A percentile compares a stretch with the other conserved stretches of the same genome.
Evolutionary conservation across 2,113 vertebrate species (phyloP).

Genomic region (Atherinomorus stipes): DNA sequence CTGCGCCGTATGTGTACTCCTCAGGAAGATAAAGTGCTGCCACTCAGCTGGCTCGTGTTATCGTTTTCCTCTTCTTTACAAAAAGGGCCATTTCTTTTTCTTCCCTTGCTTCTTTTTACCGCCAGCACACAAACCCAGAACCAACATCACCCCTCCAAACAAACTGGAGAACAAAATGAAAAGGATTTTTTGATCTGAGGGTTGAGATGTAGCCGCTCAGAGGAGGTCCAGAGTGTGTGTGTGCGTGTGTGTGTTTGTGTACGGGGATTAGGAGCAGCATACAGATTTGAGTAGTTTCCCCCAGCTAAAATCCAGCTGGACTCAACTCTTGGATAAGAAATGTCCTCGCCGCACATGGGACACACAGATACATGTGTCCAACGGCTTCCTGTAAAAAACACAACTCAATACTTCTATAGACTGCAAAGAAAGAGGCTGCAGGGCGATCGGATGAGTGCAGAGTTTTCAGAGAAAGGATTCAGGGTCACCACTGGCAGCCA

Average conservation of each 20-base stretch:
- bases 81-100: background rate
- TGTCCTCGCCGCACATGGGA: background rate
- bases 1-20: background rate
- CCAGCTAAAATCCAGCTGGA: conserved; percentile 43
- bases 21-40: conserved; percentile 20
- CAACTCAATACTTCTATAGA: conserved; percentile 8
- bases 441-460: conserved; percentile 17
- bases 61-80: conserved; percentile 1
- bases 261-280: conserved; percentile 59
- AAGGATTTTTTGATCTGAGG: conserved; percentile 58
- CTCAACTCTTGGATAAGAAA: conserved; percentile 43
- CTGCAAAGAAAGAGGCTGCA: conserved; percentile 4
- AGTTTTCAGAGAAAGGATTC: conserved; percentile 25
- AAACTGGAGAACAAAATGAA: conserved; percentile 50
- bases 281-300: conserved; percentile 58
- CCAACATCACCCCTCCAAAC: conserved; percentile 26
- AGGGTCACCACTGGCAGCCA: background rate
- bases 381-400: background rate
- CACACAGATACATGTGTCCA: background rate
- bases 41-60: conserved; percentile 12
- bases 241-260: conserved; percentile 50
- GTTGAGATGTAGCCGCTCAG: conserved; percentile 54
- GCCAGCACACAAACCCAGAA: conserved; percentile 3
- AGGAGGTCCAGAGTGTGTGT: conserved; percentile 46
- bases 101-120: background rate